Evolutionary conservation across 2,113 vertebrate genomes (phyloP).

Genomic region (Pluvianellus socialis): DNA sequence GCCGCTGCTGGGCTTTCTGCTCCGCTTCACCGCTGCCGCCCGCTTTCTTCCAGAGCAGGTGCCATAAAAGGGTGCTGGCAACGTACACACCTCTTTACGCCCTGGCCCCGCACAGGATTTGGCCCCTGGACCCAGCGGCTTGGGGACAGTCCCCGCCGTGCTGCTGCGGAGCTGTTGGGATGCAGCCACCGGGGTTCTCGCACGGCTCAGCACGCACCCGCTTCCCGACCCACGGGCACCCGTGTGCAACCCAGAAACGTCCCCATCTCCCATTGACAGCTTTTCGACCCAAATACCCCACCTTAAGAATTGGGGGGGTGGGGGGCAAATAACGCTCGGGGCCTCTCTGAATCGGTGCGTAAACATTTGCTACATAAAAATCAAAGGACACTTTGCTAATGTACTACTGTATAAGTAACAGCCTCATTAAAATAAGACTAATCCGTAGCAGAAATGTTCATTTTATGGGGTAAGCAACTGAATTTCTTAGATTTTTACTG

Average conservation of each 20-base stretch:
- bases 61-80: background rate
- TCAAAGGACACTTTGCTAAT: conserved; percentile 70
- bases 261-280: accelerated
- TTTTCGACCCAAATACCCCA: background rate
- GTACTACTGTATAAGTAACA: conserved; percentile 64
- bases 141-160: background rate
- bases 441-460: conserved; percentile 29
- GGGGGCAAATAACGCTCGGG: background rate
- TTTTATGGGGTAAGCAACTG: conserved; percentile 47
- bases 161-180: background rate
- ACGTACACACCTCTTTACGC: background rate
- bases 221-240: background rate
- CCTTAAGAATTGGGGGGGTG: background rate
- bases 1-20: background rate
- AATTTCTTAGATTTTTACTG: conserved; percentile 60
- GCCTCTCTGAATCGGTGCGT: background rate
- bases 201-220: accelerated
- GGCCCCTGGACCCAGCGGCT: background rate
- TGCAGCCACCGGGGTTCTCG: accelerated
- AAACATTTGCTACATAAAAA: conserved; percentile 65
- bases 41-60: background rate
- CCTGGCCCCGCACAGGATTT: background rate
- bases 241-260: background rate
- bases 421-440: conserved; percentile 63
- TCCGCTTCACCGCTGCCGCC: background rate